These are phyloP conservation scores for Caranx melampygus DNA, from an alignment of 2,113 vertebrate species.

Conservation along the genomic window DNA sequence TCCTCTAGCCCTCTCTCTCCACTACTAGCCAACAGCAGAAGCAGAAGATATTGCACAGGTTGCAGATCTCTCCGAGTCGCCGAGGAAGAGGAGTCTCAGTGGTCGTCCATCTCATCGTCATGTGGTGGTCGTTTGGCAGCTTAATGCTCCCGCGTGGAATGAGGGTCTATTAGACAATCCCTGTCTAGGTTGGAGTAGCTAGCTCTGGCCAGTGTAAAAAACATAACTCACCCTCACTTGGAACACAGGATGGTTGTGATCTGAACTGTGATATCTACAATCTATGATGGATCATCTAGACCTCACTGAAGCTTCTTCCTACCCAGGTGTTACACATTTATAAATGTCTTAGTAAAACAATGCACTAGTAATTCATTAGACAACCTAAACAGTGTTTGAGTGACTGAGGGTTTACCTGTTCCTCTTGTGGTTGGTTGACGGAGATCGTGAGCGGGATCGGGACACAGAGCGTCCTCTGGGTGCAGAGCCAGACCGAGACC, in stretches of 20 bases:
- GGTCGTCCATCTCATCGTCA: conserved; percentile 48
- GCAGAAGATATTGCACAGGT: conserved; percentile 40
- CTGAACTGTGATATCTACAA: conserved; percentile 22
- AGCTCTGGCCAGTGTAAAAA: conserved; percentile 40
- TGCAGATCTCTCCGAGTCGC: conserved; percentile 35
- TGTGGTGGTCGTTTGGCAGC: conserved; percentile 31
- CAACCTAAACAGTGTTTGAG: conserved; percentile 28
- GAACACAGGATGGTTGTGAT: conserved; percentile 20
- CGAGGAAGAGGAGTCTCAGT: neutral
- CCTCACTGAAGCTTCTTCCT: conserved; percentile 2
- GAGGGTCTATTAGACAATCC: conserved; percentile 35
- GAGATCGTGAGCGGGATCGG: conserved; percentile 79
- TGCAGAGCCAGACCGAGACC: conserved; percentile 76
- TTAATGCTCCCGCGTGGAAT: conserved; percentile 23
- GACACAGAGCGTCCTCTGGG: conserved; percentile 73
- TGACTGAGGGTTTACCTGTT: conserved; percentile 74
- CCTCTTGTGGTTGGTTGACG: conserved; percentile 80
- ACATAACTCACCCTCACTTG: conserved; percentile 55
- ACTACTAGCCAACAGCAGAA: conserved; percentile 37
- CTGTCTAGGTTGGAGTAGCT: conserved; percentile 43
- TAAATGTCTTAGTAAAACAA: conserved; percentile 42
- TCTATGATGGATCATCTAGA: conserved; percentile 16
- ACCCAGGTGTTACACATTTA: neutral
- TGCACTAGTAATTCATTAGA: conserved; percentile 30
- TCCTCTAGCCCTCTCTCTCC: conserved; percentile 42